phyloP scores from a whole-genome alignment of 2,113 vertebrate species.

The Tursiops truncatus region DNA sequence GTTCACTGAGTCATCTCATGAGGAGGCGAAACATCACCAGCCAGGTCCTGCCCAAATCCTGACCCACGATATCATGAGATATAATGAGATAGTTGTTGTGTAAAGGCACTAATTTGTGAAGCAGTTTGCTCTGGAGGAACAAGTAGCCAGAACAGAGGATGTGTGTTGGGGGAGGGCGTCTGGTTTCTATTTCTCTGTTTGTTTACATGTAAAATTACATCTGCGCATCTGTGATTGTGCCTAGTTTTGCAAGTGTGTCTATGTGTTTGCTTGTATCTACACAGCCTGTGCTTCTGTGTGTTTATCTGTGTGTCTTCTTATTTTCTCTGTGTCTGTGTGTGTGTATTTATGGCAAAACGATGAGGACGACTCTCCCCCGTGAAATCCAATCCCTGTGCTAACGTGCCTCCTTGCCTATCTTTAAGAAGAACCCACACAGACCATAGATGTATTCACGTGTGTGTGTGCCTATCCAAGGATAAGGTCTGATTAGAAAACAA shows the following conservation, averaged over 20 bases:
- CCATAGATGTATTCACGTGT: accelerated
- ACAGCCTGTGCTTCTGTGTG: not conserved
- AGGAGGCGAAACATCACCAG: not conserved
- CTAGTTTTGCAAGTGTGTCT: not conserved
- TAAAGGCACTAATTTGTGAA: not conserved
- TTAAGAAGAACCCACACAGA: not conserved
- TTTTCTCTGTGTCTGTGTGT: not conserved
- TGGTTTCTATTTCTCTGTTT: not conserved
- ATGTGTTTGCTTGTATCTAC: not conserved
- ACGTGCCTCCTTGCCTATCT: not conserved
- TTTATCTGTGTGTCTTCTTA: not conserved
- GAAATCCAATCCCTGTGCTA: not conserved
- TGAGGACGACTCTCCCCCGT: not conserved
- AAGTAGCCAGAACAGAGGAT: not conserved
- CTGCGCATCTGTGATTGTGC: accelerated
- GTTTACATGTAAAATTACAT: not conserved
- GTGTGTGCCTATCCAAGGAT: not conserved
- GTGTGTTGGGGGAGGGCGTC: too few relatives aligned
- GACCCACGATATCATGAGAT: not conserved
- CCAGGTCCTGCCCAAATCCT: not conserved
- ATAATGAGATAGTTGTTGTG: not conserved
- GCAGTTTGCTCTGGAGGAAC: not conserved
- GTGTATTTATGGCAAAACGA: not conserved
- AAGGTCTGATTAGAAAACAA: not conserved
- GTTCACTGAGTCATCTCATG: accelerated